Evolutionary conservation across 92 coral and sea anemone species (phyloP).

Genomic region (Epizoanthus scotinus): DNA sequence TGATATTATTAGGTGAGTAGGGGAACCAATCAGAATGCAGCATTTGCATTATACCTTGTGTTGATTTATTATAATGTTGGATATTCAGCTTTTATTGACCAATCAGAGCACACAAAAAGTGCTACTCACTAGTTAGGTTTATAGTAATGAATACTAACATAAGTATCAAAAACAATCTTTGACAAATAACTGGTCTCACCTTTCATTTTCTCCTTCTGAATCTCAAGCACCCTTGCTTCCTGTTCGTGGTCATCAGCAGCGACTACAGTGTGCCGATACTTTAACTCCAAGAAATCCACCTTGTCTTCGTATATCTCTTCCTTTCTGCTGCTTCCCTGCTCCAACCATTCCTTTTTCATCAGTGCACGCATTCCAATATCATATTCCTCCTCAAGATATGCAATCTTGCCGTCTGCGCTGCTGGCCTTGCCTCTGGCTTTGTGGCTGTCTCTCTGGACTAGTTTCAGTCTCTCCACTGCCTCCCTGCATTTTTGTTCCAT

Average conservation of each 20-base stretch:
- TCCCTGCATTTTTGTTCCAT: constrained; percentile 61
- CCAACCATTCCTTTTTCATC: constrained; percentile 61
- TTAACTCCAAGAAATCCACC: constrained; percentile 57
- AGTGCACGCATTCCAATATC: constrained; percentile 52
- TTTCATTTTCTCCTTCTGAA: constrained; percentile 63
- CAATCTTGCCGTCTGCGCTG: constrained; percentile 63
- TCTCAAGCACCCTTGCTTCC: constrained; percentile 53
- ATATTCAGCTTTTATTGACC: too few relatives aligned
- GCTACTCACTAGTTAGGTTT: too few relatives aligned
- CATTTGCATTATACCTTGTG: too few relatives aligned
- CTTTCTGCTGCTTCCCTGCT: constrained; percentile 57
- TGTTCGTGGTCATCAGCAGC: constrained; percentile 55
- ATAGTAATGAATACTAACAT: too few relatives aligned
- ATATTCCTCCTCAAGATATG: constrained; percentile 56
- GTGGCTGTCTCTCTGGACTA: constrained; percentile 42
- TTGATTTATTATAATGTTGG: too few relatives aligned
- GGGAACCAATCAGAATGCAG: too few relatives aligned
- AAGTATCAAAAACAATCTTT: neutral
- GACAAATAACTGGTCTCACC: constrained; percentile 43
- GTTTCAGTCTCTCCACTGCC: constrained; percentile 42
- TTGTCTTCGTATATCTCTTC: constrained; percentile 69
- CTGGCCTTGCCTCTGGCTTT: constrained; percentile 51
- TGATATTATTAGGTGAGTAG: too few relatives aligned
- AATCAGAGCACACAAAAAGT: too few relatives aligned
- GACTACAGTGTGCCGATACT: constrained; percentile 53